Percentiles rank a stretch among this genome's conserved stretches.
Evolutionary conservation across 2,888 invertebrate species (phyloP).

Genomic region (Cryptocheilus praepositus): DNA sequence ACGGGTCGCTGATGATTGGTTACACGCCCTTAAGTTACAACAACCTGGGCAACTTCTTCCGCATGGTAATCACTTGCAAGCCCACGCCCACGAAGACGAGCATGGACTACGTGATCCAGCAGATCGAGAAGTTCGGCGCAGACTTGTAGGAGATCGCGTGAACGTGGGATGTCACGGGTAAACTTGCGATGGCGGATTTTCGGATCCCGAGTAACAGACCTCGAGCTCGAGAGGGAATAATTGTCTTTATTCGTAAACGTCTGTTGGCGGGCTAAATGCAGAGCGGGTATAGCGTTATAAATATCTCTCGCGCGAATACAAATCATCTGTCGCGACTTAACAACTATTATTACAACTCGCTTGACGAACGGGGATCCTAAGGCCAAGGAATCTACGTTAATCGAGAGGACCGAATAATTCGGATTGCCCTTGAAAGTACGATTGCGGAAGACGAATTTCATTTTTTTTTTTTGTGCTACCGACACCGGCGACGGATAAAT

Average conservation of each 20-base stretch:
- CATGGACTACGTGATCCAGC: constrained; percentile 80
- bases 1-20: constrained; percentile 84
- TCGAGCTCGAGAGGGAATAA: not conserved
- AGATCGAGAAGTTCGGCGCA: constrained; percentile 80
- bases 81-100: constrained; percentile 79
- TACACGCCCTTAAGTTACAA: constrained; percentile 82
- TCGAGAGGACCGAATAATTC: too few relatives aligned
- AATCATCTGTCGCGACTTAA: too few relatives aligned
- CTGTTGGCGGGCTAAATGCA: not conserved
- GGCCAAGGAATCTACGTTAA: too few relatives aligned
- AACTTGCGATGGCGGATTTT: too few relatives aligned
- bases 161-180: not conserved
- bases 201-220: too few relatives aligned
- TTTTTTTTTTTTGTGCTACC: constrained; percentile 5
- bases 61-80: constrained; percentile 85
- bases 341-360: too few relatives aligned
- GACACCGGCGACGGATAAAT: too few relatives aligned
- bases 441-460: too few relatives aligned
- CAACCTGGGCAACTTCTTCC: constrained; percentile 84
- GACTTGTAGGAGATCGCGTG: constrained; percentile 45
- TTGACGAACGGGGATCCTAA: too few relatives aligned
- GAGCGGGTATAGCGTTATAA: too few relatives aligned
- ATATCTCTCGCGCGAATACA: too few relatives aligned
- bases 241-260: constrained; percentile 16
- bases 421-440: too few relatives aligned